Conservation (phyloP, 1,140 invertebrate species). For the Pogonomyrmex barbatus region DNA sequence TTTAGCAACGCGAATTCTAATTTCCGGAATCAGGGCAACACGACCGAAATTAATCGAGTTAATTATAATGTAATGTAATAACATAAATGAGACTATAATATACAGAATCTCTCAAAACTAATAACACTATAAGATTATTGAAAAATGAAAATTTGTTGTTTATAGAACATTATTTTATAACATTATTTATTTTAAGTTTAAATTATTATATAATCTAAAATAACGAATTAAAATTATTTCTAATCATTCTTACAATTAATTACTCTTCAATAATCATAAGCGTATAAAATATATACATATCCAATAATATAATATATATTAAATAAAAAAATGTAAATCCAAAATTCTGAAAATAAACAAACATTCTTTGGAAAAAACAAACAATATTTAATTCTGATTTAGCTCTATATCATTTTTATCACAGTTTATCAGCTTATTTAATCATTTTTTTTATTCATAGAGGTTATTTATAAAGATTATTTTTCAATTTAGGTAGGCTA, state of each 20-base stretch:
- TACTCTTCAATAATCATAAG: neutral
- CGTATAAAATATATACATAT: neutral
- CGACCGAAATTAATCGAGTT: conserved; percentile 27
- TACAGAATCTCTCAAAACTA: neutral
- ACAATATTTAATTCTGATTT: neutral
- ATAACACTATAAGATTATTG: conserved; percentile 14
- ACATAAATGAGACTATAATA: conserved; percentile 40
- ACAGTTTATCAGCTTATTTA: neutral
- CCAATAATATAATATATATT: too few relatives aligned
- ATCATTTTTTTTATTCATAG: neutral
- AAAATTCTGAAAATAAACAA: neutral
- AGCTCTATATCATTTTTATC: neutral
- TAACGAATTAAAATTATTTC: neutral
- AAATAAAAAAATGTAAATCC: neutral
- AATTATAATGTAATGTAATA: conserved; percentile 4
- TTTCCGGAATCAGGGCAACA: conserved; percentile 3
- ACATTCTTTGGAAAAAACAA: neutral
- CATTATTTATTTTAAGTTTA: too few relatives aligned
- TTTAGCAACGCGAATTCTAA: conserved; percentile 43
- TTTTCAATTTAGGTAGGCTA: too few relatives aligned
- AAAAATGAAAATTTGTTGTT: neutral
- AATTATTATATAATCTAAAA: neutral
- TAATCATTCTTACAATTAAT: neutral
- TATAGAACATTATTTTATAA: neutral
- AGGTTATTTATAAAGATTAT: too few relatives aligned